These are phyloP conservation scores for Pygoscelis adeliae DNA, from an alignment of 2,113 vertebrate species.

Conservation along the genomic window DNA sequence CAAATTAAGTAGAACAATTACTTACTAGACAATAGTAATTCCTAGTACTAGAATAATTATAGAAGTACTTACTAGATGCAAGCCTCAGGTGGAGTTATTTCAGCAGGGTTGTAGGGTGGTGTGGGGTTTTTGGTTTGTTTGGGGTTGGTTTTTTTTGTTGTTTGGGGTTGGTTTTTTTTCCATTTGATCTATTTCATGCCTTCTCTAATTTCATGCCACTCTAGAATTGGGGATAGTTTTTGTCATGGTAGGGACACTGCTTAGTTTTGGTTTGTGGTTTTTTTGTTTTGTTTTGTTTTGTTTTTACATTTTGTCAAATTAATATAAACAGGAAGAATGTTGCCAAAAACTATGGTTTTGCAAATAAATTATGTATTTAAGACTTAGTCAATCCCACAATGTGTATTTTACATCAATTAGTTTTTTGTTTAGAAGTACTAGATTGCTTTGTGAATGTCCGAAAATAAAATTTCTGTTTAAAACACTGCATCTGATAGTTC, in stretches of 20 bases:
- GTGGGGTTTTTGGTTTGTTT: not conserved
- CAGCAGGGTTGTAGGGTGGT: not conserved
- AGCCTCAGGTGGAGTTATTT: not conserved
- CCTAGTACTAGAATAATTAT: not conserved
- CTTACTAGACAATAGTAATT: not conserved
- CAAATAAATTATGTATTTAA: not conserved
- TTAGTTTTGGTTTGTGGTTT: not conserved
- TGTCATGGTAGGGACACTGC: not conserved
- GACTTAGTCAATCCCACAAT: not conserved
- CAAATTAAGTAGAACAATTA: not conserved
- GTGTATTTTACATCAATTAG: not conserved
- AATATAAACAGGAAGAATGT: not conserved
- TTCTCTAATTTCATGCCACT: not conserved
- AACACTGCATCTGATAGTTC: not conserved
- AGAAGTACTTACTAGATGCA: not conserved
- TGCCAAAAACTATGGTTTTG: not conserved
- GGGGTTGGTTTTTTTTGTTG: not conserved
- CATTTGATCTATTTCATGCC: not conserved
- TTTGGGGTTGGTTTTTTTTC: no score
- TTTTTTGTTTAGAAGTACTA: not conserved
- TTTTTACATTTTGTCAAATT: not conserved
- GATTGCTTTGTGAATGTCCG: not conserved
- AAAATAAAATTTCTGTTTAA: not conserved
- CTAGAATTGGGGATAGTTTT: not conserved
- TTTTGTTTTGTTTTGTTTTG: not conserved